Conservation (phyloP, 2,113 vertebrate species). For the Pseudorasbora parva region DNA sequence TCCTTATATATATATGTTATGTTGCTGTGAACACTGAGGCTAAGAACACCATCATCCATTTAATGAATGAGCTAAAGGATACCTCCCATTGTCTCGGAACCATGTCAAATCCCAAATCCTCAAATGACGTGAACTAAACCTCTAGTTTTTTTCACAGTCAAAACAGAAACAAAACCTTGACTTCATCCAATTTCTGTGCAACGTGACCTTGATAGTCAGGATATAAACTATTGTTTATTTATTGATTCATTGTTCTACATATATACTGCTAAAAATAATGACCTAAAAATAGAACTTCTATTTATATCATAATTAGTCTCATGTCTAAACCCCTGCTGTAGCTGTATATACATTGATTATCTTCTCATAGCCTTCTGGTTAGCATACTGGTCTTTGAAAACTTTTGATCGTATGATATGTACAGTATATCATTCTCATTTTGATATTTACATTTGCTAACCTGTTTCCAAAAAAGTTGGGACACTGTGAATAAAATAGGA, state of each 20-base stretch:
- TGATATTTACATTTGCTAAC: too few relatives aligned
- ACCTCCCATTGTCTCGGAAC: neutral
- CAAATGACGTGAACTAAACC: neutral
- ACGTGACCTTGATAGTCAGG: constrained; percentile 13
- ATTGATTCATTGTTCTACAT: neutral
- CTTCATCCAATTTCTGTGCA: too few relatives aligned
- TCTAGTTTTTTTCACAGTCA: neutral
- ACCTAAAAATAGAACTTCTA: neutral
- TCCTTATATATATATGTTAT: too few relatives aligned
- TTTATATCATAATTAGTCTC: neutral
- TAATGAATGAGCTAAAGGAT: neutral
- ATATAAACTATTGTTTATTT: constrained; percentile 11
- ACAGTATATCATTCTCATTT: too few relatives aligned
- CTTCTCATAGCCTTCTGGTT: neutral
- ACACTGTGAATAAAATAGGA: too few relatives aligned
- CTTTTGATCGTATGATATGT: too few relatives aligned
- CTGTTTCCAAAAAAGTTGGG: too few relatives aligned
- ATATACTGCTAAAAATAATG: neutral
- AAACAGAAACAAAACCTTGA: constrained; percentile 26
- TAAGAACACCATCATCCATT: neutral
- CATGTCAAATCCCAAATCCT: constrained; percentile 4
- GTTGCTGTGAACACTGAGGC: neutral
- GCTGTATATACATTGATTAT: neutral
- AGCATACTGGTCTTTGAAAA: neutral
- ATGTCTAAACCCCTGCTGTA: neutral